Conservation (phyloP, 2,113 vertebrate genomes). For the Cynoglossus semilaevis region DNA sequence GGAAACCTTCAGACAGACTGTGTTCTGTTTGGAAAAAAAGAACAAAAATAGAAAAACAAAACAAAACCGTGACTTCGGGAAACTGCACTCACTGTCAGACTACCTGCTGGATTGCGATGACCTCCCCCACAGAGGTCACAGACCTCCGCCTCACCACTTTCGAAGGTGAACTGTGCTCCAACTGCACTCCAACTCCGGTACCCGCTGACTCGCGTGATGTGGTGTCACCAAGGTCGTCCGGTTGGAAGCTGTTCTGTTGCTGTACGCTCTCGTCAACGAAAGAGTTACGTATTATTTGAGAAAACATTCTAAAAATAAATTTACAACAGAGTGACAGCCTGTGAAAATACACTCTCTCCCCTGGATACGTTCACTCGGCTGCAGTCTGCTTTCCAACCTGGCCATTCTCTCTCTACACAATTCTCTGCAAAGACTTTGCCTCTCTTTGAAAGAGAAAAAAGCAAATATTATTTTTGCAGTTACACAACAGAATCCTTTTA, state of each 20-base stretch:
- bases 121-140: too few species aligned
- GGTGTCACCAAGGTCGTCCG: constrained; percentile 9
- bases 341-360: constrained; percentile 18
- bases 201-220: background rate
- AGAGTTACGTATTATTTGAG: background rate
- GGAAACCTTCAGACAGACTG: too few species aligned
- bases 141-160: too few species aligned
- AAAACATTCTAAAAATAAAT: constrained; percentile 2
- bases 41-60: too few species aligned
- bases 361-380: constrained; percentile 10
- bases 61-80: too few species aligned
- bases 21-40: too few species aligned
- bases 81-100: too few species aligned
- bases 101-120: too few species aligned
- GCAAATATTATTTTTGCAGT: constrained; percentile 10
- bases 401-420: background rate
- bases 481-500: constrained; percentile 8
- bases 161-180: too few species aligned
- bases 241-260: background rate
- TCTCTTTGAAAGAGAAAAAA: constrained; percentile 8
- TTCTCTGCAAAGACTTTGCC: background rate
- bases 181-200: too few species aligned
- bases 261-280: background rate
- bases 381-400: constrained; percentile 51
- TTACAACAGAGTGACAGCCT: constrained; percentile 2